Base-by-base conservation (phyloP, 92 coral and sea anemone species). In the Plumapathes pennacea region DNA sequence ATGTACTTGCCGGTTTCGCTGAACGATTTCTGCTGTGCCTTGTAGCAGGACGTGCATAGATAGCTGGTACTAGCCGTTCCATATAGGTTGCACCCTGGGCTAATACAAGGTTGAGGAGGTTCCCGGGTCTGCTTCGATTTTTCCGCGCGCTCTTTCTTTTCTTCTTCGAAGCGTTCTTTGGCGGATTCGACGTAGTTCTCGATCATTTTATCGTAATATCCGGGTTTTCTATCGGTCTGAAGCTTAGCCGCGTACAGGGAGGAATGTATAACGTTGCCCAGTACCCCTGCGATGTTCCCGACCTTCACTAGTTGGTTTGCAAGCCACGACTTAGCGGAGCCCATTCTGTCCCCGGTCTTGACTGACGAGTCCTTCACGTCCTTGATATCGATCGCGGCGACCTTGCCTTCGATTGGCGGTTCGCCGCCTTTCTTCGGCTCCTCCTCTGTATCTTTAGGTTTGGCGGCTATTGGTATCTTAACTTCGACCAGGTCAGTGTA, bases 11-110 rank as follows among this genome's bases (percentile, higher is more conserved):
- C 80, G 0, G 69, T 69, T 67, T 88, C 92, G 21, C 76, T 81
- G 67, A 82, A 54, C 10, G 73, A 71, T 51, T 87, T 88, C 55
- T 92, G 98, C 55, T 92, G 98, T n/a, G 71, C 63, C 57, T 85
- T 79, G 62, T 60, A 84, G 32, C 98, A 92, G 8, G 90, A 82
- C 0, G 92, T 83, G 50, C 98, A 92, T 10, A 92, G 73, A 56
- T 92, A 92, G 50, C 76, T 84, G n/a, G 95, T 88, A 8, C 69
- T 87, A 3, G 88, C 86, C 0, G 84, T 88, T 2, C 98, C 98
- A 47, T 83, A 92, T 48, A 92, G 22, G 12, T 78, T 76, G 37
- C 98, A 92, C 1, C 94, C 98, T 3, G 83, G 86, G 4, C 71
- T 69, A 24, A 86, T 72, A 64, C 98, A 92, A 2, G 82, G 90